Evolutionary conservation across 1,140 invertebrate genomes (phyloP).

Genomic region (Aphis craccivora): DNA sequence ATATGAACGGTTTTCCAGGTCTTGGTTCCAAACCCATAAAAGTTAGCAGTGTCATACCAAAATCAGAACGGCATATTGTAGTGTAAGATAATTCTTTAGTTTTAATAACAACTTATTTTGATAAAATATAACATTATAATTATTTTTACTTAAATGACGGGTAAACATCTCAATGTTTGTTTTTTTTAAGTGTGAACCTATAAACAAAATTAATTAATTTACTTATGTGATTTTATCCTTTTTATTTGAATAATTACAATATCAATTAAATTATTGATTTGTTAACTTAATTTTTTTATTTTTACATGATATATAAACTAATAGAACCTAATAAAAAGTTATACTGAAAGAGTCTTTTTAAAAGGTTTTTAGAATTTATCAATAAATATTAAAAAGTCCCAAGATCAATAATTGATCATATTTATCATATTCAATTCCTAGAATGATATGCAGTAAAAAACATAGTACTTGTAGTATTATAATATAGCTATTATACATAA

Average conservation of each 20-base stretch:
- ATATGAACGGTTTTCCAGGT: constrained; percentile 87
- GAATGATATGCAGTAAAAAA: background rate
- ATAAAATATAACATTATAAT: background rate
- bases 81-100: constrained; percentile 29
- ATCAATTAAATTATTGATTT: too few species aligned
- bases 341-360: background rate
- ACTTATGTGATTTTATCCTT: too few species aligned
- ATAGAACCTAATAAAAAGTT: background rate
- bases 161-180: background rate
- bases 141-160: background rate
- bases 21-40: constrained; percentile 85
- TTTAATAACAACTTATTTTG: background rate
- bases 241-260: too few species aligned
- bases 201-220: too few species aligned
- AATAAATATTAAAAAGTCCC: background rate
- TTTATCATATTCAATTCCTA: background rate
- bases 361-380: background rate
- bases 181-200: background rate
- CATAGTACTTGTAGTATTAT: background rate
- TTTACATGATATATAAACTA: background rate
- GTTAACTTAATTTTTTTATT: background rate
- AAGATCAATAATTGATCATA: background rate
- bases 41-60: constrained; percentile 83
- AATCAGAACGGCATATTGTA: constrained; percentile 48
- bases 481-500: too few species aligned